A percentile compares a stretch with the other conserved stretches of the same genome.
Evolutionary conservation across 2,797 vertebrate species (phyloP).

Genomic region (Todus mexicanus): DNA sequence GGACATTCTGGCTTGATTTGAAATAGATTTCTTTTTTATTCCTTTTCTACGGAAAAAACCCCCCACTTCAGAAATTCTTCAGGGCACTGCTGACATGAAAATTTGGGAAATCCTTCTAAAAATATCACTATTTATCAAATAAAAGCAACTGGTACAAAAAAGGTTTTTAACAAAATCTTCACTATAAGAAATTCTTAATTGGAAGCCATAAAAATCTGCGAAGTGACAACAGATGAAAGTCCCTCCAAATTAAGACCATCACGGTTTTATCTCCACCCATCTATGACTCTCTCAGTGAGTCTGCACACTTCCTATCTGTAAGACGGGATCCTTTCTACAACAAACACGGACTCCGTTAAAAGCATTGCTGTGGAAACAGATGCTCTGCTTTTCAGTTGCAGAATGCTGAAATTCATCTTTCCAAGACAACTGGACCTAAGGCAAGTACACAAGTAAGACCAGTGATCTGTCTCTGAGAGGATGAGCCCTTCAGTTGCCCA

Average conservation of each 20-base stretch:
- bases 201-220: background rate
- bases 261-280: background rate
- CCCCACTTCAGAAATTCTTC: background rate
- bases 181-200: background rate
- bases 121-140: background rate
- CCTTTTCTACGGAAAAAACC: background rate
- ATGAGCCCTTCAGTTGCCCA: background rate
- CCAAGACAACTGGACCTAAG: accelerated
- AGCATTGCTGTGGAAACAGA: background rate
- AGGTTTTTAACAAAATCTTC: background rate
- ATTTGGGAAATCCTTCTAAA: background rate
- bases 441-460: background rate
- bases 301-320: background rate
- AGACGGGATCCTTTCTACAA: background rate
- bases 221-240: background rate
- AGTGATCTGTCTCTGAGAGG: background rate
- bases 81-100: background rate
- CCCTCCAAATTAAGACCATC: background rate
- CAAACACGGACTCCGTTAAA: background rate
- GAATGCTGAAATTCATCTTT: background rate
- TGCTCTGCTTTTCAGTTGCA: background rate
- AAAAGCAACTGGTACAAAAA: background rate
- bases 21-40: background rate
- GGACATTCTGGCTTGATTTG: background rate
- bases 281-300: background rate